Percentiles rank a stretch among this genome's conserved stretches.
Conservation (phyloP, 2,888 invertebrate species). For the Eudasyphora cyanicolor region DNA sequence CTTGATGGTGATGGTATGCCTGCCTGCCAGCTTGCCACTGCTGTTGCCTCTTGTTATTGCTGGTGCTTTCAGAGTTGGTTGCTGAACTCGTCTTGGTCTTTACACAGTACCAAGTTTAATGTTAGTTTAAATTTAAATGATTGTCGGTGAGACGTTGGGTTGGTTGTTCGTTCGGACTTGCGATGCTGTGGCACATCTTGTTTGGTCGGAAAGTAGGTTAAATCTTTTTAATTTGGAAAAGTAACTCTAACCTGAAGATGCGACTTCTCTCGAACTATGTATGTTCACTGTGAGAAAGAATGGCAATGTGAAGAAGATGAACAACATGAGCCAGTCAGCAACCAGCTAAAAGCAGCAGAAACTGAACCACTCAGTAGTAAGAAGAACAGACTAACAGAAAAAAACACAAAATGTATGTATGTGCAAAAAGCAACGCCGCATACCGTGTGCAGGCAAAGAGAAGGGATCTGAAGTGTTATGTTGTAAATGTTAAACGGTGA, state of each 20-base stretch:
- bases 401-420: conserved; percentile 17
- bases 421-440: conserved; percentile 50
- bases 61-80: conserved; percentile 42
- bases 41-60: conserved; percentile 35
- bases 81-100: no score
- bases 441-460: conserved; percentile 54
- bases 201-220: conserved; percentile 61
- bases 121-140: conserved; percentile 33
- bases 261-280: conserved; percentile 37
- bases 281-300: conserved; percentile 35
- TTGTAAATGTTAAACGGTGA: conserved; percentile 55
- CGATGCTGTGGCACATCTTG: conserved; percentile 41
- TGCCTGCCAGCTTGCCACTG: no score
- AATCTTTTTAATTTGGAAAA: conserved; percentile 62
- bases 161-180: conserved; percentile 4
- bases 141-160: conserved; percentile 41
- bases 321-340: not conserved
- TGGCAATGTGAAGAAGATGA: conserved; percentile 11
- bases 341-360: not conserved
- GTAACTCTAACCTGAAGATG: conserved; percentile 63
- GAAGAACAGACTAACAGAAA: not conserved
- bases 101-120: conserved; percentile 10
- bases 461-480: conserved; percentile 57
- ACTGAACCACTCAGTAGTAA: not conserved
- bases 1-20: conserved; percentile 1